Conservation (phyloP, 1,140 invertebrate genomes). For the Drosophila auraria region DNA sequence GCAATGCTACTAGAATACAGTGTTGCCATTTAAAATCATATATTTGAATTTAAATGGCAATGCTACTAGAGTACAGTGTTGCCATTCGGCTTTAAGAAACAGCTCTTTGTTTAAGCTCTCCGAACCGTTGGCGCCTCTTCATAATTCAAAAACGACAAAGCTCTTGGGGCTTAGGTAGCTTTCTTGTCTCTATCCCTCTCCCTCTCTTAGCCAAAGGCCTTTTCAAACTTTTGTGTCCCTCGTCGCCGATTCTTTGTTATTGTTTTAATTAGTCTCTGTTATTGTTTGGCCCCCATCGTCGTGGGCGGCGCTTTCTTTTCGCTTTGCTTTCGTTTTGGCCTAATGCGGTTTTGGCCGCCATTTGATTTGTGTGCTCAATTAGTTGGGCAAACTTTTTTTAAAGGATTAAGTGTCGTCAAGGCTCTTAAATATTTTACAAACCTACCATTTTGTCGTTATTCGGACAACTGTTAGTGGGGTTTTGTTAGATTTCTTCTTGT, state of each 20-base stretch:
- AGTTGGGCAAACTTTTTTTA: constrained; percentile 46
- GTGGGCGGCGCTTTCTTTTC: constrained; percentile 10
- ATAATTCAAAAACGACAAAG: not conserved
- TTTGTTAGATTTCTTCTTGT: not conserved
- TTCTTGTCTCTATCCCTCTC: not conserved
- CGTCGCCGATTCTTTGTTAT: constrained; percentile 23
- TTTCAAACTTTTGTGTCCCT: constrained; percentile 18
- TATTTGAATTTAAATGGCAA: not conserved
- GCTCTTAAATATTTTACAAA: constrained; percentile 34
- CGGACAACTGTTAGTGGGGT: not conserved
- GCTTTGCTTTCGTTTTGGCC: constrained; percentile 30
- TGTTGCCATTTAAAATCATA: too few species aligned
- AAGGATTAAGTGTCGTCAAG: constrained; percentile 47
- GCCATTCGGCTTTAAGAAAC: not conserved
- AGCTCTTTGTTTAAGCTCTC: constrained; percentile 6
- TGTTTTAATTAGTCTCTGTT: constrained; percentile 41
- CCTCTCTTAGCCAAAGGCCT: not conserved
- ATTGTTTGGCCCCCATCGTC: constrained; percentile 14
- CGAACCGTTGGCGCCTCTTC: not conserved
- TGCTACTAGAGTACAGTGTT: too few species aligned
- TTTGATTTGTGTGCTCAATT: constrained; percentile 55
- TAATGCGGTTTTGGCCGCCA: constrained; percentile 37
- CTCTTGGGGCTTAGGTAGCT: not conserved
- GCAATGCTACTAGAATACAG: not conserved
- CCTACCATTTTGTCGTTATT: not conserved